phyloP scores from a whole-genome alignment of 2,888 invertebrate genomes.

The Cerceris rybyensis region DNA sequence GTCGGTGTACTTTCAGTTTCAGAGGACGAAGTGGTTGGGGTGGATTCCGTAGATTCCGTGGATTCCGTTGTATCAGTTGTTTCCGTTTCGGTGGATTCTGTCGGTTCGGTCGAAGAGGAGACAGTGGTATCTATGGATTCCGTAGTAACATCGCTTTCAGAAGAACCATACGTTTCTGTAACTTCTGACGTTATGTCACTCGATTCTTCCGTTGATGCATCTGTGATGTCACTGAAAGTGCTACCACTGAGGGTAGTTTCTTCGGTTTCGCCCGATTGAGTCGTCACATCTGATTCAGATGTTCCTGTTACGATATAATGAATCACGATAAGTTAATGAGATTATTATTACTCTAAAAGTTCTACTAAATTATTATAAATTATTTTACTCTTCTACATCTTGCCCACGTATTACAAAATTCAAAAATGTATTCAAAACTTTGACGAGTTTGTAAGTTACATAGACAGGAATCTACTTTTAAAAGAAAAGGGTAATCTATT shows the following conservation, averaged over 20 bases:
- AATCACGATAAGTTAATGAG: no score
- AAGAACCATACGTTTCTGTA: slow-evolving; percentile 36
- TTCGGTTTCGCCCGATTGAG: slow-evolving; percentile 36
- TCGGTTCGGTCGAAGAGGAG: slow-evolving; percentile 37
- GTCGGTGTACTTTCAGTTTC: slow-evolving; percentile 53
- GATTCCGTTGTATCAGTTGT: slow-evolving; percentile 55
- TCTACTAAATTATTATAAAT: no score
- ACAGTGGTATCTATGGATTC: slow-evolving; percentile 63
- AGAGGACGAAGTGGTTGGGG: slow-evolving; percentile 58
- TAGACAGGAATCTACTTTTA: no score
- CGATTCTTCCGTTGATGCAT: slow-evolving; percentile 39
- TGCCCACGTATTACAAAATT: no score
- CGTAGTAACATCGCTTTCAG: slow-evolving; percentile 59
- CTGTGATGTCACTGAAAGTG: slow-evolving; percentile 38
- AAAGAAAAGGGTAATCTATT: no score
- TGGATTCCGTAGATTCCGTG: slow-evolving; percentile 61
- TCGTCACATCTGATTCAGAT: slow-evolving; percentile 27
- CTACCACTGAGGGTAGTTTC: slow-evolving; percentile 18
- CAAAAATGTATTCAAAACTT: no score
- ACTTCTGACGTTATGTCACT: slow-evolving; percentile 38
- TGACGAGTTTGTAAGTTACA: no score
- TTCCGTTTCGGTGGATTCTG: slow-evolving; percentile 43
- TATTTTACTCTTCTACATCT: no score
- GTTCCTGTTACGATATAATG: not conserved
- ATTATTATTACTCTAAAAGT: no score